Conservation (phyloP, 2,888 invertebrate genomes). For the Diogma glabrata region DNA sequence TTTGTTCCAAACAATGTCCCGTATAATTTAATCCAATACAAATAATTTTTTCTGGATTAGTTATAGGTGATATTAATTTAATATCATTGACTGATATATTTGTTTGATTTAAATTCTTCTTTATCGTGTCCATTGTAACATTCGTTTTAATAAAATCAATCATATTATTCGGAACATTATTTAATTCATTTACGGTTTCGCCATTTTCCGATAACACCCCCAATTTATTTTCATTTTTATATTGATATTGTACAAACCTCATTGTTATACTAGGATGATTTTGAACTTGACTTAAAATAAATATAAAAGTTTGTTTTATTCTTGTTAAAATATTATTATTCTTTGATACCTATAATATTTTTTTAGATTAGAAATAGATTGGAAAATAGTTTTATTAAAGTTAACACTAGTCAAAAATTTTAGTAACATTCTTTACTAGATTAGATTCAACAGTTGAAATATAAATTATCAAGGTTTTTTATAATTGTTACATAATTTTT, state of each 20-base stretch:
- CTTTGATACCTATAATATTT: too few species aligned
- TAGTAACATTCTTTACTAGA: too few species aligned
- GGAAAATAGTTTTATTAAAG: too few species aligned
- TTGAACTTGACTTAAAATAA: too few species aligned
- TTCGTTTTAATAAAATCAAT: constrained; percentile 38
- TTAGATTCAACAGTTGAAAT: too few species aligned
- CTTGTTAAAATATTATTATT: too few species aligned
- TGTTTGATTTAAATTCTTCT: constrained; percentile 19
- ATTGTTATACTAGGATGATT: too few species aligned
- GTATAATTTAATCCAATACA: constrained; percentile 78
- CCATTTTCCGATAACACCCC: constrained; percentile 53
- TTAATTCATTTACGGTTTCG: constrained; percentile 53
- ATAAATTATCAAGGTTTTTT: too few species aligned
- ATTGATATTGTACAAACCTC: constrained; percentile 61
- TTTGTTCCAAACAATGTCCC: constrained; percentile 78
- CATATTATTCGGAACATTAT: constrained; percentile 31
- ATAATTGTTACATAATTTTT: too few species aligned
- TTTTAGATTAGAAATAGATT: too few species aligned
- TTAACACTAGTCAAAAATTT: too few species aligned
- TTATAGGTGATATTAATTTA: constrained; percentile 52
- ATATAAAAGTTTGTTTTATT: too few species aligned
- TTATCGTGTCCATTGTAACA: constrained; percentile 28
- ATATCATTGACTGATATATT: constrained; percentile 16
- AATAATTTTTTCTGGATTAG: constrained; percentile 69
- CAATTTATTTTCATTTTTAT: constrained; percentile 48